phyloP scores from a whole-genome alignment of 1,140 invertebrate species.

The Neotoxoptera formosana region DNA sequence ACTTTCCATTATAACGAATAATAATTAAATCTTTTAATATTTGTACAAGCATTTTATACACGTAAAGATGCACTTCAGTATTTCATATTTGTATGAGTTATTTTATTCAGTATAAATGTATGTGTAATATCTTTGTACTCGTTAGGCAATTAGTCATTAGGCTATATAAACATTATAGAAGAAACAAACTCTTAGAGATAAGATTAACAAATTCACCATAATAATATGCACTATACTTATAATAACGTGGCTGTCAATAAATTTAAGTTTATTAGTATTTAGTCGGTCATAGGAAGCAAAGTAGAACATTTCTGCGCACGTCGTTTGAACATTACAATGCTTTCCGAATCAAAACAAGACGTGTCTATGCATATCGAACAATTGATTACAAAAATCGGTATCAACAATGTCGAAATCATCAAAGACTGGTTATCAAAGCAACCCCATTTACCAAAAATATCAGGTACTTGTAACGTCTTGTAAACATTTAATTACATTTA shows the following conservation, averaged over 20 bases:
- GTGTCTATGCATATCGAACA: neutral
- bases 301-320: neutral
- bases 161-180: neutral
- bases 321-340: neutral
- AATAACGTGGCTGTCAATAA: neutral
- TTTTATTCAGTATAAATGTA: constrained; percentile 60
- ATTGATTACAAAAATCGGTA: neutral
- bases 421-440: constrained; percentile 34
- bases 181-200: constrained; percentile 10
- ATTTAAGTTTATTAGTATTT: neutral
- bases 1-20: neutral
- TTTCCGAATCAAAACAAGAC: neutral
- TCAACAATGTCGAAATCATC: constrained; percentile 23
- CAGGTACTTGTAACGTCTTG: neutral
- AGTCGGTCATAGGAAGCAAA: neutral
- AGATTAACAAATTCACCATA: constrained; percentile 12
- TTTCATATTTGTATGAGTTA: neutral
- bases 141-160: neutral
- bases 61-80: neutral
- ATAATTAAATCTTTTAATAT: neutral
- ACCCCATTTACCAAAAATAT: constrained; percentile 41
- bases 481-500: neutral
- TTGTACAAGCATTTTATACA: neutral
- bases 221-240: neutral
- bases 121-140: neutral